These are phyloP conservation scores for Acanthurus tractus DNA, from an alignment of 2,797 vertebrate genomes.

Conservation along the genomic window DNA sequence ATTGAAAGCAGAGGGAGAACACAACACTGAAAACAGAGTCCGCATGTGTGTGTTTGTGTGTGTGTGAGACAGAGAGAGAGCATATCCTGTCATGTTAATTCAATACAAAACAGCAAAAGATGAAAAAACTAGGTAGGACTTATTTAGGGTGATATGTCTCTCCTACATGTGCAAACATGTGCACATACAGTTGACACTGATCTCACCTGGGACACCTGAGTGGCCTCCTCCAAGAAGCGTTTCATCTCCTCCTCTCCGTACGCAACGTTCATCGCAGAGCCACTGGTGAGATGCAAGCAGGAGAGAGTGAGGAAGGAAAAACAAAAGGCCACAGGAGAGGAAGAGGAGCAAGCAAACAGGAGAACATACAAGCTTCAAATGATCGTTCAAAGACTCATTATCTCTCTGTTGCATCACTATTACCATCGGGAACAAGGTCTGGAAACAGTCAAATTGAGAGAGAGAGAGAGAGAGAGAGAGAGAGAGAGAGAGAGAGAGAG, in stretches of 20 bases:
- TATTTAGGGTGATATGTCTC: constrained; percentile 2
- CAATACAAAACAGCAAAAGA: constrained; percentile 2
- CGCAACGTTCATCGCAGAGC: constrained; percentile 95
- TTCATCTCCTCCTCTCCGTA: constrained; percentile 95
- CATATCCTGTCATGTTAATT: constrained; percentile 17
- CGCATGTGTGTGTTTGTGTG: constrained; percentile 13
- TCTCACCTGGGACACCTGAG: constrained; percentile 95
- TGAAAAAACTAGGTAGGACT: background rate
- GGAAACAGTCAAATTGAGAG: constrained; percentile 74
- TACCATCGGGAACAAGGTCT: constrained; percentile 77
- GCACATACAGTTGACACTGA: constrained; percentile 18
- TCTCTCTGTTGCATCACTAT: constrained; percentile 80
- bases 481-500: too few species aligned
- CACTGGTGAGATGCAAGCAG: constrained; percentile 81
- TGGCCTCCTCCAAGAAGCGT: constrained; percentile 94
- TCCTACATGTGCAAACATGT: constrained; percentile 6
- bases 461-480: constrained; percentile 26
- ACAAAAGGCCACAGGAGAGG: constrained; percentile 71
- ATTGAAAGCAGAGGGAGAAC: constrained; percentile 71
- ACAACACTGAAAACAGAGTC: constrained; percentile 7
- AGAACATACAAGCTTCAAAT: constrained; percentile 75
- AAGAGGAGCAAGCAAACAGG: constrained; percentile 70
- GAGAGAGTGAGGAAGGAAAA: constrained; percentile 43
- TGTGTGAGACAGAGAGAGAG: background rate
- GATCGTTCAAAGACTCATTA: constrained; percentile 82